Conservation (phyloP, 2,113 vertebrate genomes). For the Cyprinodon tularosa region DNA sequence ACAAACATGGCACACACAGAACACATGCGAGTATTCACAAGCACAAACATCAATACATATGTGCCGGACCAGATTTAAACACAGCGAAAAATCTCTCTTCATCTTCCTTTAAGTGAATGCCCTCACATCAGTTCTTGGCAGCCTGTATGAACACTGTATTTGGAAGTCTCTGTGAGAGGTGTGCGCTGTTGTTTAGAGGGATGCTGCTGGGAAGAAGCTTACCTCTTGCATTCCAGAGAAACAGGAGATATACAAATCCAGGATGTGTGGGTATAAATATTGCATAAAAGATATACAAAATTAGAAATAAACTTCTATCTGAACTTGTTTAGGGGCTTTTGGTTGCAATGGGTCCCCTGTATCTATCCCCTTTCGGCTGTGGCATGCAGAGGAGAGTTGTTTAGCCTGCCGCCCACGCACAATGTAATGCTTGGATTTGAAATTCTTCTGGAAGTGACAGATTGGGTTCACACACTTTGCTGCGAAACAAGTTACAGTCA, state of each 20-base stretch:
- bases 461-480: slow-evolving; percentile 70
- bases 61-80: slow-evolving; percentile 32
- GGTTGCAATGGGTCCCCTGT: slow-evolving; percentile 15
- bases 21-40: slow-evolving; percentile 17
- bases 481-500: slow-evolving; percentile 63
- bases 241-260: slow-evolving; percentile 17
- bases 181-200: slow-evolving; percentile 23
- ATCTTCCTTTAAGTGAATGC: slow-evolving; percentile 34
- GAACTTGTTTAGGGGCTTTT: not conserved
- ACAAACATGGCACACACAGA: slow-evolving; percentile 22
- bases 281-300: not conserved
- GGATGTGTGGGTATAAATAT: slow-evolving; percentile 14
- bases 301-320: not conserved
- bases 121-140: slow-evolving; percentile 45
- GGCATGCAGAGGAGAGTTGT: slow-evolving; percentile 32
- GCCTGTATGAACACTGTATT: slow-evolving; percentile 12
- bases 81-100: slow-evolving; percentile 7
- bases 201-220: slow-evolving; percentile 34
- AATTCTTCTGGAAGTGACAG: slow-evolving; percentile 69
- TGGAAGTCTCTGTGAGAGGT: slow-evolving; percentile 19
- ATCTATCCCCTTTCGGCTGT: slow-evolving; percentile 6
- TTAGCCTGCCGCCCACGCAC: slow-evolving; percentile 53
- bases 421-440: slow-evolving; percentile 45
- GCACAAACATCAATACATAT: slow-evolving; percentile 31
- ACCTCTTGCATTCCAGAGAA: slow-evolving; percentile 30